Evolutionary conservation across 2,113 vertebrate genomes (phyloP).

Genomic region (Pangasianodon hypophthalmus): DNA sequence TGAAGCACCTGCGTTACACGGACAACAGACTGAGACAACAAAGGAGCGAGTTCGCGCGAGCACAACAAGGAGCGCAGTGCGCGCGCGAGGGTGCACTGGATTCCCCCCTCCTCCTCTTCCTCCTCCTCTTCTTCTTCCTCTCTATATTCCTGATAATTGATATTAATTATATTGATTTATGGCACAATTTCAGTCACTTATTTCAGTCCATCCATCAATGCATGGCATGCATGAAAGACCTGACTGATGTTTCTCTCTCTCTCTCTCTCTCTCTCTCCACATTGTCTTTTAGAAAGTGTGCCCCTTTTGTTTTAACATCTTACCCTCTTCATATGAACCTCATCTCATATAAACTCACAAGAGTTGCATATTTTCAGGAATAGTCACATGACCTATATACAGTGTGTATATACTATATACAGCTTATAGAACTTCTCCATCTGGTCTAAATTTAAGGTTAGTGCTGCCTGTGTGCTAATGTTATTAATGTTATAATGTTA

Average conservation of each 20-base stretch:
- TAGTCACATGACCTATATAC: neutral
- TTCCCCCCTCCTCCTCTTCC: neutral
- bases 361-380: neutral
- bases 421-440: neutral
- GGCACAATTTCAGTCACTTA: neutral
- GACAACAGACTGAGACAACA: slow-evolving; percentile 76
- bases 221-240: neutral
- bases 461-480: neutral
- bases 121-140: neutral
- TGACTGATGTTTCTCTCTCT: neutral
- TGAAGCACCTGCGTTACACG: slow-evolving; percentile 56
- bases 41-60: slow-evolving; percentile 71
- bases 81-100: neutral
- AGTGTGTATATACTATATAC: neutral
- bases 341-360: neutral
- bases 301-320: neutral
- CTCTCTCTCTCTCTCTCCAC: neutral
- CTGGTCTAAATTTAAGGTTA: neutral
- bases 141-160: no score
- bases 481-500: no score
- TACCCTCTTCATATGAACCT: neutral
- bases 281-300: neutral
- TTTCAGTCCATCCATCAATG: neutral
- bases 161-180: neutral
- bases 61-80: slow-evolving; percentile 51